Evolutionary conservation across 2,113 vertebrate species (phyloP).

Genomic region (Myotis brandtii): DNA sequence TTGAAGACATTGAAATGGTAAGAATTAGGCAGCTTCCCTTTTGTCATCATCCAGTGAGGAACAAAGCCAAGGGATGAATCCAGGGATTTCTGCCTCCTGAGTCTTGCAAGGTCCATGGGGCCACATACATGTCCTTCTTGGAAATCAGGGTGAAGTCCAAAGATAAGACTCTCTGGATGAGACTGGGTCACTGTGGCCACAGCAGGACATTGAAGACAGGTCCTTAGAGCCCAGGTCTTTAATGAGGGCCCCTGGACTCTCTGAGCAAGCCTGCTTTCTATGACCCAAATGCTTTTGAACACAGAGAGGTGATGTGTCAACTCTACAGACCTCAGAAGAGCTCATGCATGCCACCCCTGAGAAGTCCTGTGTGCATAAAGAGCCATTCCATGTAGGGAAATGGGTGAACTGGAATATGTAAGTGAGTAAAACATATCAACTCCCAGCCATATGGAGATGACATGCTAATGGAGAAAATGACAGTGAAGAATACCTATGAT

Average conservation of each 20-base stretch:
- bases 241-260: neutral
- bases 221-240: neutral
- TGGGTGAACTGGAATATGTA: neutral
- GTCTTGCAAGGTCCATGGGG: rapidly evolving
- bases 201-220: neutral
- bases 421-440: neutral
- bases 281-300: neutral
- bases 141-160: neutral
- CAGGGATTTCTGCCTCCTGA: neutral
- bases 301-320: rapidly evolving
- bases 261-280: neutral
- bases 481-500: neutral
- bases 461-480: neutral
- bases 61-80: neutral
- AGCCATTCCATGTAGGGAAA: neutral
- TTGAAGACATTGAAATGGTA: neutral
- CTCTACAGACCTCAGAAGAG: neutral
- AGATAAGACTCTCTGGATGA: neutral
- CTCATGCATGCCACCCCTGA: rapidly evolving
- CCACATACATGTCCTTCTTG: neutral
- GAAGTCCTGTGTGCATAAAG: neutral
- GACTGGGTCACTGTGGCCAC: neutral
- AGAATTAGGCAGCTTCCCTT: neutral
- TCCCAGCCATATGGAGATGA: neutral
- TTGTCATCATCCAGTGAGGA: neutral